Percentiles rank a stretch among this genome's conserved stretches.
These are phyloP conservation scores for Nudaria mundana DNA, from an alignment of 2,888 invertebrate species.

Conservation along the genomic window DNA sequence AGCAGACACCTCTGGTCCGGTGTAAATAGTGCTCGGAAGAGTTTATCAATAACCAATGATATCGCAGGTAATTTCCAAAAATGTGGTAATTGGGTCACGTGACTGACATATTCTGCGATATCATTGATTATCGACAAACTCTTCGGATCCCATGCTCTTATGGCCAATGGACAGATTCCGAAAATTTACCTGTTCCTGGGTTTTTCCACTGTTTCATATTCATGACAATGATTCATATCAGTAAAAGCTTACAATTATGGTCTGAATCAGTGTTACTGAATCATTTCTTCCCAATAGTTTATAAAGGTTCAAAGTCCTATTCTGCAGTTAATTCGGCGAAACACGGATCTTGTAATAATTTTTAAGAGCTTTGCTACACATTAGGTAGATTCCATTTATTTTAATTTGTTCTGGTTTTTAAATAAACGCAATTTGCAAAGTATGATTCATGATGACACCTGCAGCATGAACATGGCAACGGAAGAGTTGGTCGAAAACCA, in stretches of 20 bases:
- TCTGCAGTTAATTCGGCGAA: constrained; percentile 47
- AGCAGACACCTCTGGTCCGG: too few relatives aligned
- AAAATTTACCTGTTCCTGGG: constrained; percentile 31
- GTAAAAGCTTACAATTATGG: constrained; percentile 42
- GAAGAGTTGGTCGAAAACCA: too few relatives aligned
- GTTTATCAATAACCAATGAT: too few relatives aligned
- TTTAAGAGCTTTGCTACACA: constrained; percentile 9
- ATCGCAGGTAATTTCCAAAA: too few relatives aligned
- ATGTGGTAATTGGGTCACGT: too few relatives aligned
- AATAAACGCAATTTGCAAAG: neutral
- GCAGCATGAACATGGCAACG: too few relatives aligned
- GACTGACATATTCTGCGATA: too few relatives aligned
- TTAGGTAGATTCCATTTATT: constrained; percentile 16
- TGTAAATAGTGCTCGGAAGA: too few relatives aligned
- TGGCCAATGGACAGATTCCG: neutral
- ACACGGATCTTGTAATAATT: constrained; percentile 19
- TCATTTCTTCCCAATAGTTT: constrained; percentile 33
- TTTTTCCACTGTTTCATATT: constrained; percentile 39
- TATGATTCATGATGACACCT: constrained; percentile 17
- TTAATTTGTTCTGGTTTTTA: constrained; percentile 16
- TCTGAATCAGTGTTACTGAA: constrained; percentile 41
- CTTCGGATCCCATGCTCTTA: too few relatives aligned
- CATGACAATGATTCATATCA: constrained; percentile 46
- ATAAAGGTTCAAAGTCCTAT: constrained; percentile 21
- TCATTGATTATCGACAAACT: too few relatives aligned